phyloP scores from a whole-genome alignment of 2,797 vertebrate genomes.

The Ciconia nigra region DNA sequence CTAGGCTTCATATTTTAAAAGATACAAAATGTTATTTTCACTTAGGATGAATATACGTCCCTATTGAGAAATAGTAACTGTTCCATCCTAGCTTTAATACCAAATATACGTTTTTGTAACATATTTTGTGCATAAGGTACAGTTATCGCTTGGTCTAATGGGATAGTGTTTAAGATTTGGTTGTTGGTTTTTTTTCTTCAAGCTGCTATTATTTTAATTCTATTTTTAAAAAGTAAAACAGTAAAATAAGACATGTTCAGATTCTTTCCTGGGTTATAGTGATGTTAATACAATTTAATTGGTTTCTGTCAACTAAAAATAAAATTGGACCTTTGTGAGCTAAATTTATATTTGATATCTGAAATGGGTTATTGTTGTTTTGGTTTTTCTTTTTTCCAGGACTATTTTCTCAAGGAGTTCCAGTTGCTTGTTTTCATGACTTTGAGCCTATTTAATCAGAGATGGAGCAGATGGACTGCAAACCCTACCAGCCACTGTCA shows the following conservation, averaged over 20 bases:
- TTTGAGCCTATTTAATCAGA: constrained; percentile 76
- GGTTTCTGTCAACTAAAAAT: not conserved
- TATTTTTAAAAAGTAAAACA: not conserved
- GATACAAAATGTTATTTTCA: not conserved
- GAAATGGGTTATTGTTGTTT: not conserved
- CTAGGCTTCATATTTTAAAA: not conserved
- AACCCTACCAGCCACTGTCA: constrained; percentile 95
- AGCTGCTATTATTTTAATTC: constrained; percentile 11
- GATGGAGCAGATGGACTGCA: constrained; percentile 98
- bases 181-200: not conserved
- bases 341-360: not conserved
- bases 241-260: not conserved
- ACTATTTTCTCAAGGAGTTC: constrained; percentile 69
- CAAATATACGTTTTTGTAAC: not conserved
- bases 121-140: not conserved
- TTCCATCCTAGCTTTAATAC: not conserved
- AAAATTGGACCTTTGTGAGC: not conserved
- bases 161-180: not conserved
- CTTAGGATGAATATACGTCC: not conserved
- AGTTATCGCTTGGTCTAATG: not conserved
- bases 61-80: constrained; percentile 1
- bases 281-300: constrained; percentile 9
- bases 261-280: not conserved
- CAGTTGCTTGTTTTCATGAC: constrained; percentile 80
- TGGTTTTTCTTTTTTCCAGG: constrained; percentile 64